Base-by-base conservation (phyloP, 2,113 vertebrate genomes). In the Tachycineta bicolor region DNA sequence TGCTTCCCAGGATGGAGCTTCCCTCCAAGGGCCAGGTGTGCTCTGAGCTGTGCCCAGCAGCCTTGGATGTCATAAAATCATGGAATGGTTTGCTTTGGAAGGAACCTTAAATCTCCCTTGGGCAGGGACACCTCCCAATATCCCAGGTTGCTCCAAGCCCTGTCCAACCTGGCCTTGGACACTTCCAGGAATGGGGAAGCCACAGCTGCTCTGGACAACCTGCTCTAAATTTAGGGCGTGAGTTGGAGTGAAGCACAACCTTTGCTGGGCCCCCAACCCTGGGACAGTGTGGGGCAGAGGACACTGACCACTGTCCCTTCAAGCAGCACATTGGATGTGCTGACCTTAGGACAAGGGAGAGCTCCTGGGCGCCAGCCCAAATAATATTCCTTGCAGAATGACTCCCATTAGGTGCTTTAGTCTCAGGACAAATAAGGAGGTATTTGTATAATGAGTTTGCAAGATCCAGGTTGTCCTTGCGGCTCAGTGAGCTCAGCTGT, bases 281-380 rank as follows among this genome's bases (percentile, higher is more conserved):
- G 34, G 22, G 44, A 49, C 17, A 24, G 33, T 0, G 1, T 5
- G 11, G 12, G 18, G 44, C 62, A 68, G 31, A 41, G 58, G 16
- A 83, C 10, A 8, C 19, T 67, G 56, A 29, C 20, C 46, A 28
- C 8, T 43, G 59, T 67, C 59, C 50, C 39, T 26, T 25, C 63
- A 53, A 2, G 3, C 13, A 59, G 56, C 1, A 2, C 2, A 0
- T 37, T 59, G 41, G 14, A 37, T 0, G 0, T 9, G 29, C 47
- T 52, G 78, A 50, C 50, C 14, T 62, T 14, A 43, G 67, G n/a
- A 65, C 18, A 12, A 78, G 19, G 41, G 71, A 76, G 14, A 24
- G n/a, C 19, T 84, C 63, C 47, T 20, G 31, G 18, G 43, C 7
- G 1, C 37, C 31, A 68, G 33, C 49, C 37, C 22, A 53, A 52